Percentiles rank a stretch among this genome's conserved stretches.
These are phyloP conservation scores for Gallinago jamesoni DNA, from an alignment of 2,113 vertebrate species.

Conservation along the genomic window DNA sequence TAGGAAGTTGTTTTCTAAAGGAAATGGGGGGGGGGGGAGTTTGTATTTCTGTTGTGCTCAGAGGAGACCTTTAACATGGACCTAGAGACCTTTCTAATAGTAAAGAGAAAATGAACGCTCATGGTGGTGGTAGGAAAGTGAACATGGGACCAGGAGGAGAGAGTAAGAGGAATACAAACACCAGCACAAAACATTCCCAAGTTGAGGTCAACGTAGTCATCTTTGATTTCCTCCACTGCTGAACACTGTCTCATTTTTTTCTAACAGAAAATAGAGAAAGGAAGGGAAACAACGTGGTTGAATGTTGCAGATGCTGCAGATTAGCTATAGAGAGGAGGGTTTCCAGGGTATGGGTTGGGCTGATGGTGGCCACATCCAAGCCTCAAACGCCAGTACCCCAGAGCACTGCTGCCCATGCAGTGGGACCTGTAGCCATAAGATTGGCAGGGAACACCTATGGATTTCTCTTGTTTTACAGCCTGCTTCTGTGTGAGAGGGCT, in stretches of 20 bases:
- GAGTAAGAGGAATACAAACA: neutral
- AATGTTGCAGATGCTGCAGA: neutral
- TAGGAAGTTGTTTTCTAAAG: neutral
- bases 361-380: neutral
- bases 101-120: neutral
- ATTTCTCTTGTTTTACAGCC: neutral
- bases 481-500: fast-evolving
- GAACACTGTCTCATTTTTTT: neutral
- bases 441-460: neutral
- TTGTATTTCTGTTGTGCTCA: neutral
- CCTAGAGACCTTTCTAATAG: neutral
- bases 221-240: neutral
- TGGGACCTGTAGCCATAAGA: fast-evolving
- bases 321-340: neutral
- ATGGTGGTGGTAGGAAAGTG: neutral
- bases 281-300: fast-evolving
- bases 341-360: fast-evolving
- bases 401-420: fast-evolving
- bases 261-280: neutral
- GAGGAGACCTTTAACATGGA: neutral
- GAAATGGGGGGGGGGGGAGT: neutral
- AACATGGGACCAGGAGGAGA: neutral
- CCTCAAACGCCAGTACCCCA: fast-evolving
- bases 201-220: neutral
- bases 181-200: neutral